These are phyloP conservation scores for Hypselothyrea guttata DNA, from an alignment of 2,888 invertebrate genomes.

Conservation along the genomic window DNA sequence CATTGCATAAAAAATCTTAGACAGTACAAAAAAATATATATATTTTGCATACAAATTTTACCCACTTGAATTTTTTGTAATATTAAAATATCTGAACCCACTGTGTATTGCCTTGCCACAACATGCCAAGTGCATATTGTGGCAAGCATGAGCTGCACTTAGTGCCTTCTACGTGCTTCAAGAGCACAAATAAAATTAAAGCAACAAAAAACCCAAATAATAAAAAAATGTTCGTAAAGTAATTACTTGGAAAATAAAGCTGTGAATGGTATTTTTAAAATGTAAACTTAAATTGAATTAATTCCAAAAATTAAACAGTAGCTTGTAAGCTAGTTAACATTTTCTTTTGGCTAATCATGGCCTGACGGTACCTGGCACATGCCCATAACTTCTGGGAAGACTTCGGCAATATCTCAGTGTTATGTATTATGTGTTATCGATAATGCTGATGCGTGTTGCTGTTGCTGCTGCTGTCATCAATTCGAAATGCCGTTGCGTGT, in stretches of 20 bases:
- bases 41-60: too few relatives aligned
- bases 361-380: too few relatives aligned
- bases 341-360: too few relatives aligned
- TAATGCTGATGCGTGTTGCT: constrained; percentile 15
- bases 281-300: too few relatives aligned
- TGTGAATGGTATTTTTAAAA: not conserved
- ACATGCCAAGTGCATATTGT: constrained; percentile 15
- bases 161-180: constrained; percentile 7
- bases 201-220: not conserved
- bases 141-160: constrained; percentile 18
- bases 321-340: constrained; percentile 6
- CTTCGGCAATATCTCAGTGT: not conserved
- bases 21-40: too few relatives aligned
- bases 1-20: too few relatives aligned
- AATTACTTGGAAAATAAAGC: not conserved
- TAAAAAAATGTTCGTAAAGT: not conserved
- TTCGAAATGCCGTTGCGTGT: constrained; percentile 61
- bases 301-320: too few relatives aligned
- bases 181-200: not conserved
- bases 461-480: constrained; percentile 52
- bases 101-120: constrained; percentile 16
- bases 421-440: constrained; percentile 33
- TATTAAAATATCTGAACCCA: too few relatives aligned
- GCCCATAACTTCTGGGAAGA: too few relatives aligned
- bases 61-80: too few relatives aligned